Evolutionary conservation across 2,888 invertebrate genomes (phyloP).

Genomic region (Laspeyria flexula): DNA sequence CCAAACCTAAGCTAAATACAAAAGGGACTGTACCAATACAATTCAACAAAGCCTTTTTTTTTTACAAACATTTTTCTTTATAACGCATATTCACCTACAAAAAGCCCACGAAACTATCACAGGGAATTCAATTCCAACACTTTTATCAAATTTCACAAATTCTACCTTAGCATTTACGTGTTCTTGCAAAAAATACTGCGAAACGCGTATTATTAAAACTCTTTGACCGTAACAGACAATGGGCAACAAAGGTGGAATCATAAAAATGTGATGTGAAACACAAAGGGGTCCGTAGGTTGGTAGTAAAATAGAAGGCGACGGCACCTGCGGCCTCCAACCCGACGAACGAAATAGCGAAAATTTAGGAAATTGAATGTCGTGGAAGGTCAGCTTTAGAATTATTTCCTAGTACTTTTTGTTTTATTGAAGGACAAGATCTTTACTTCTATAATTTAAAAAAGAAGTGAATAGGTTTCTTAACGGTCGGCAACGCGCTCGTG

Average conservation of each 20-base stretch:
- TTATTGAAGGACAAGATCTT: conserved; percentile 1
- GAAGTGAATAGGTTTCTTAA: too few species aligned
- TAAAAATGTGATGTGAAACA: conserved; percentile 50
- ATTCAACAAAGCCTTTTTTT: not conserved
- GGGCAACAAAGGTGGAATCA: conserved; percentile 51
- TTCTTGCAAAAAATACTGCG: conserved; percentile 22
- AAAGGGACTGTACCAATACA: not conserved
- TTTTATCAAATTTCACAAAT: conserved; percentile 25
- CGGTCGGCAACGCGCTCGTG: not conserved
- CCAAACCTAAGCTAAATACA: not conserved
- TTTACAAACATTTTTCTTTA: not conserved
- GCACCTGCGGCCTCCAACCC: conserved; percentile 50
- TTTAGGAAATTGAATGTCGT: conserved; percentile 25
- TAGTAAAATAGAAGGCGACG: conserved; percentile 37
- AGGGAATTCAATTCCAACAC: conserved; percentile 15
- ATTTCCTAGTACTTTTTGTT: conserved; percentile 3
- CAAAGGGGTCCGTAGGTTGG: conserved; percentile 39
- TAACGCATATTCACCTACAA: not conserved
- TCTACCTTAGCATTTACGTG: conserved; percentile 8
- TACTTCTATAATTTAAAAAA: conserved; percentile 4
- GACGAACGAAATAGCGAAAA: conserved; percentile 31
- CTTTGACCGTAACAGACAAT: conserved; percentile 53
- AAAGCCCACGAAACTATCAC: conserved; percentile 3
- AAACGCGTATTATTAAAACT: conserved; percentile 54
- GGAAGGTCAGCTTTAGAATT: conserved; percentile 8